A percentile compares a stretch with the other conserved stretches of the same genome.
Evolutionary conservation across 2,888 invertebrate genomes (phyloP).

Genomic region (Bedellia somnulentella): DNA sequence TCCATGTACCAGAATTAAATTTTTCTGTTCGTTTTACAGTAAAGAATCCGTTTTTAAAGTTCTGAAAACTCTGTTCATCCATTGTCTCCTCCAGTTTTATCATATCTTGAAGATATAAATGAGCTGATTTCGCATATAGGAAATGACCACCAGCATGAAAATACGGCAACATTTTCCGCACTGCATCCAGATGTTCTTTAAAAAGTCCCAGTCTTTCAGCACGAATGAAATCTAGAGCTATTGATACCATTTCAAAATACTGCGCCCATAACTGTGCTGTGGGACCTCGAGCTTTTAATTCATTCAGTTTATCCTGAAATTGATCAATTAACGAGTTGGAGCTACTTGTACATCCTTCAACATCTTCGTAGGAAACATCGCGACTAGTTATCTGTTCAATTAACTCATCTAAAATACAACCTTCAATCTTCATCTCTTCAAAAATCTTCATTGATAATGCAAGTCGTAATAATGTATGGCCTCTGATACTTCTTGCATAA

Average conservation of each 20-base stretch:
- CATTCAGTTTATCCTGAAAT: not conserved
- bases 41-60: constrained; percentile 1
- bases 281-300: not conserved
- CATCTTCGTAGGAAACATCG: not conserved
- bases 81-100: not conserved
- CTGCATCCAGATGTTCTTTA: constrained; percentile 14
- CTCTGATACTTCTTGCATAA: constrained; percentile 13
- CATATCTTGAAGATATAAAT: constrained; percentile 2
- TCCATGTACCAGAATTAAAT: constrained; percentile 3
- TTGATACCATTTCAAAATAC: constrained; percentile 15
- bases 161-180: constrained; percentile 18
- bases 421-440: not conserved
- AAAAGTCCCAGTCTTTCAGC: constrained; percentile 18
- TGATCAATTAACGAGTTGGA: not conserved
- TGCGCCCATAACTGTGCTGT: constrained; percentile 6
- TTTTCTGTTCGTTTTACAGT: constrained; percentile 8
- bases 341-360: not conserved
- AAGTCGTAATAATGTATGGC: constrained; percentile 5
- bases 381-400: not conserved
- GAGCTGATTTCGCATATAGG: constrained; percentile 2
- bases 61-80: not conserved
- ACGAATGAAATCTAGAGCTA: constrained; percentile 17
- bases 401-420: no score
- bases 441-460: not conserved
- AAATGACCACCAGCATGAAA: constrained; percentile 20